phyloP scores from a whole-genome alignment of 1,140 invertebrate genomes.

The Triops longicaudatus region DNA sequence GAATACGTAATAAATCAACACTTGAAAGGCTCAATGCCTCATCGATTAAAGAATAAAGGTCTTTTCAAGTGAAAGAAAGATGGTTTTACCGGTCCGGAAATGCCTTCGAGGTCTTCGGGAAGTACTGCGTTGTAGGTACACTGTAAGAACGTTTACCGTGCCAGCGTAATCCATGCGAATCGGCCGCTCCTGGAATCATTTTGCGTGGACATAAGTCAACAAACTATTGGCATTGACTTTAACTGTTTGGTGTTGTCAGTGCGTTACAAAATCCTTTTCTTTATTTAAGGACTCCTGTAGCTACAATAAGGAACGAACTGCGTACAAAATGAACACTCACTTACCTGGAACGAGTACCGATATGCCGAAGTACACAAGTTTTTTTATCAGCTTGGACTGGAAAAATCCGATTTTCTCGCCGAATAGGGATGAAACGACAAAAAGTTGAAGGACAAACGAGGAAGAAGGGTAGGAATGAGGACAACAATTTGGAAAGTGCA shows the following conservation, averaged over 20 bases:
- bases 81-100: constrained; percentile 5
- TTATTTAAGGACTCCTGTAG: neutral
- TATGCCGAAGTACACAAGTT: neutral
- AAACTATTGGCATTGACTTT: neutral
- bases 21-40: neutral
- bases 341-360: no score
- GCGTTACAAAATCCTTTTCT: neutral
- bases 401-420: neutral
- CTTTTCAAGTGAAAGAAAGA: neutral
- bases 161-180: neutral
- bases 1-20: constrained; percentile 9
- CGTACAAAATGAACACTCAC: neutral
- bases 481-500: neutral
- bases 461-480: neutral
- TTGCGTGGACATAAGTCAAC: neutral
- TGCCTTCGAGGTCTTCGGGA: neutral
- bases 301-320: neutral
- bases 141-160: neutral
- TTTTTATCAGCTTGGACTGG: neutral
- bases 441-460: neutral
- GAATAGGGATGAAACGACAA: no score
- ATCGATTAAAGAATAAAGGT: neutral
- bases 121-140: neutral
- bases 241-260: no score
- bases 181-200: neutral